Percentiles rank a stretch among this genome's conserved stretches.
phyloP scores from a whole-genome alignment of 2,888 invertebrate species.

The Loripinus fragilis region DNA sequence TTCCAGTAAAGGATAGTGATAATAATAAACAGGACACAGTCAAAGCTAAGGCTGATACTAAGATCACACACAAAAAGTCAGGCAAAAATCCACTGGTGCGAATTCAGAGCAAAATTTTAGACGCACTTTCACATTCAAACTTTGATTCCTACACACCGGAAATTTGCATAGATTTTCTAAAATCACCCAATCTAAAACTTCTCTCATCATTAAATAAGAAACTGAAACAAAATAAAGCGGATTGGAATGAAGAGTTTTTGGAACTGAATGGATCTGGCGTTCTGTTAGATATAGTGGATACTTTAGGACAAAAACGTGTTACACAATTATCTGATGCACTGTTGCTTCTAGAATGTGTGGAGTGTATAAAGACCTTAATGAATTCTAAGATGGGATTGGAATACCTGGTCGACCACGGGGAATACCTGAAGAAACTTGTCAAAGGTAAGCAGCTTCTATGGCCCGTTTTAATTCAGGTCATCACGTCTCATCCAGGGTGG shows the following conservation, averaged over 20 bases:
- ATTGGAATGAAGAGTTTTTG: conserved; percentile 81
- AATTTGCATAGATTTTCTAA: conserved; percentile 70
- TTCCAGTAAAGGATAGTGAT: no score
- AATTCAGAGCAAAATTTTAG: conserved; percentile 64
- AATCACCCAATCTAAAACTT: conserved; percentile 69
- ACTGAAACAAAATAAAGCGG: conserved; percentile 69
- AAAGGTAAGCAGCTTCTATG: conserved; percentile 88
- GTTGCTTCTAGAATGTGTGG: conserved; percentile 80
- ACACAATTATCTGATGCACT: conserved; percentile 79
- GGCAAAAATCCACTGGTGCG: conserved; percentile 29
- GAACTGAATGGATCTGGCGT: conserved; percentile 75
- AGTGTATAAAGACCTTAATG: conserved; percentile 86
- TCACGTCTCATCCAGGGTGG: no score
- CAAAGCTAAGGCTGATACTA: background rate
- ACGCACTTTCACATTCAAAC: conserved; percentile 67
- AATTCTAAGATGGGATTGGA: conserved; percentile 97
- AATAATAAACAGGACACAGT: background rate
- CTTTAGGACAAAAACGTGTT: conserved; percentile 75
- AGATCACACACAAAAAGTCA: background rate
- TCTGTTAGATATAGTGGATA: conserved; percentile 77
- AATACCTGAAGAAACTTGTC: conserved; percentile 95
- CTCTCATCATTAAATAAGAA: conserved; percentile 77
- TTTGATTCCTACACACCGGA: conserved; percentile 75
- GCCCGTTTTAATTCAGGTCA: no score
- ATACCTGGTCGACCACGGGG: conserved; percentile 96